phyloP scores from a whole-genome alignment of 2,797 vertebrate species.

The Parambassis ranga region DNA sequence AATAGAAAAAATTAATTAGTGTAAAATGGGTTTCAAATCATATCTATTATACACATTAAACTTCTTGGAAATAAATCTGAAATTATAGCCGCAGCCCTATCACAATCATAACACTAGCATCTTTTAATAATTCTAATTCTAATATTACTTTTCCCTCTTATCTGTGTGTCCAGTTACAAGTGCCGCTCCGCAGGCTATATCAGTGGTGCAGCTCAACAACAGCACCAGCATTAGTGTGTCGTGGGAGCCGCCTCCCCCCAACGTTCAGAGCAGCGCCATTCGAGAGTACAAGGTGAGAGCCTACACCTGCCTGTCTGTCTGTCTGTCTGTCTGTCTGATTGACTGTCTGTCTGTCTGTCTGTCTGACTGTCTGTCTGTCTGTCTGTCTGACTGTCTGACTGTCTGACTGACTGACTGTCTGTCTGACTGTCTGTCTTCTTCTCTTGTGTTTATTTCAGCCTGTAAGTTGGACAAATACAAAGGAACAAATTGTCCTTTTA shows the following conservation, averaged over 20 bases:
- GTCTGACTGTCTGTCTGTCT: neutral
- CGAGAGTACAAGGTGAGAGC: constrained; percentile 90
- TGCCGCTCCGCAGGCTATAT: constrained; percentile 86
- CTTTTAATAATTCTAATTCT: neutral
- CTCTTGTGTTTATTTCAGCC: neutral
- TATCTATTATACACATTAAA: neutral
- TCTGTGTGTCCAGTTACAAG: constrained; percentile 81
- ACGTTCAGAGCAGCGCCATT: constrained; percentile 85
- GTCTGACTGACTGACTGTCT: too few species aligned
- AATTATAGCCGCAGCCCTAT: neutral
- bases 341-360: neutral
- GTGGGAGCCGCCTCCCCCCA: constrained; percentile 89
- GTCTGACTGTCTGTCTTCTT: neutral
- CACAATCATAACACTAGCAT: neutral
- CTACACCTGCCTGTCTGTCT: neutral
- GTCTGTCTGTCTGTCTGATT: neutral
- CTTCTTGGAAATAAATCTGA: neutral
- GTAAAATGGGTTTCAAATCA: neutral
- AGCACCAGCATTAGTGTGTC: constrained; percentile 91
- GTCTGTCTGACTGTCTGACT: neutral
- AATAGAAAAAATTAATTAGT: too few species aligned
- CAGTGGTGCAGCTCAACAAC: constrained; percentile 86
- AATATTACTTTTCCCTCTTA: neutral
- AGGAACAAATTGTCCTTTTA: constrained; percentile 2
- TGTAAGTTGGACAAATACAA: neutral